Evolutionary conservation across 2,888 invertebrate genomes (phyloP), one percentile per base, ranked within the genome.

Genomic region (Lamellibrachia columna): DNA sequence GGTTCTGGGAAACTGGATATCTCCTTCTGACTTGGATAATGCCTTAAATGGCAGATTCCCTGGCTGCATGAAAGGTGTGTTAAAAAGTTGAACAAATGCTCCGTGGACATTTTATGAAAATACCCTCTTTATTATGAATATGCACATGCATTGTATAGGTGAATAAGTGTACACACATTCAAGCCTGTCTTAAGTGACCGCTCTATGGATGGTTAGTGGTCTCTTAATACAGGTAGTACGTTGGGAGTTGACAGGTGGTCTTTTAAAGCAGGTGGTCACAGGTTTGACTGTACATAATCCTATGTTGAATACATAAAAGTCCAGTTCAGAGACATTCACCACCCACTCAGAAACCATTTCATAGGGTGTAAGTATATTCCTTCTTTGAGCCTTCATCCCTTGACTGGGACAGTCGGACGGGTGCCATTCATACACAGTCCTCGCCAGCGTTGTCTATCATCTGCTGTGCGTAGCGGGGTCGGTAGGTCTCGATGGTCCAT

Each of bases 1-100:
- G 0, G 97, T 98, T 0, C 97, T 99, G 93, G 99, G 99, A 75
- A 98, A 99, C 97, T 99, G 99, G 98, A 98, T 99, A 96, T 97
- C 98, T 0, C 98, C 98, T 0, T 96, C 97, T 22, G 98, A 98
- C 94, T 98, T 99, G 97, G 98, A 98, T 92, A 97, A 97, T 92
- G 98, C 98, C 0, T 97, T 99, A 6, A 97, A 97, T 91, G 98
- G 98, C 92, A 97, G 99, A 91, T 99, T 99, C 96, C 98, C 98
- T 0, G 98, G 98, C 90, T 97, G 97, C 94, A 97, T 97, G 97
- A 96, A 96, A 95, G 97, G 97, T 95, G 93, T 92, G 9, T 92
- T 93, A 28, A 53, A 53, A 40, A 52, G 28, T 52, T 3, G 52
- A 52, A 91, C 3, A 7, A 0, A 91, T 90, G 8, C 8, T 91